Base-by-base conservation (phyloP, 2,888 invertebrate species). In the Pogonocherus hispidulus region DNA sequence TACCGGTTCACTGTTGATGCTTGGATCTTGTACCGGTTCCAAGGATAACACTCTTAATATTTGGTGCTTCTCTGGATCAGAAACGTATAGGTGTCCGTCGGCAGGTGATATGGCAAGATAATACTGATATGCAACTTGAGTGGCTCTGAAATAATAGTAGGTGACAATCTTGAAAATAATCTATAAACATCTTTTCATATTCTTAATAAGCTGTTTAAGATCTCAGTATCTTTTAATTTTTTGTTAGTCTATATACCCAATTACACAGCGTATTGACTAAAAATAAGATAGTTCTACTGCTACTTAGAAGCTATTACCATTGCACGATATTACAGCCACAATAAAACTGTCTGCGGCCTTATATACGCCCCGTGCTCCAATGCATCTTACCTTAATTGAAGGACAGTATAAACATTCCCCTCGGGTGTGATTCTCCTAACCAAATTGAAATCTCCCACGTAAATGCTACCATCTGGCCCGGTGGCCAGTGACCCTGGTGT, bases 41-140 rank as follows among this genome's bases (percentile, higher is more conserved):
- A 95, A 85, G 0, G 92, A 90, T 46, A 95, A 86, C 0, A 95
- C 92, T 79, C 92, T 90, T 70, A 95, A 86, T 62, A 96, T 94
- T 88, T 95, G 96, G 86, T 97, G 96, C 79, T 93, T 92, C 82
- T 97, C 97, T 32, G 98, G 96, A 85, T 99, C 96, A 49, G 98
- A 98, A 79, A 99, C 94, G 86, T 98, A 98, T 59, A 99, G 89
- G 82, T 95, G 94, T 6, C 98, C 98, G 84, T 98, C 97, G 27
- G 97, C 95, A 22, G 99, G 98, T 57, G 97, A 97, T 56, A 98
- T 94, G 65, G 97, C 96, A 83, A 99, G 89, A 86, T 97, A 98
- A 84, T 99, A 99, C 83, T 97, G 96, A 86, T 99, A 98, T 23
- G 97, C 96, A 8, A 98, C 96, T 87, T 97, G 97, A 0, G 97